Evolutionary conservation across 2,797 vertebrate species (phyloP).

Genomic region (Ibycter americanus): DNA sequence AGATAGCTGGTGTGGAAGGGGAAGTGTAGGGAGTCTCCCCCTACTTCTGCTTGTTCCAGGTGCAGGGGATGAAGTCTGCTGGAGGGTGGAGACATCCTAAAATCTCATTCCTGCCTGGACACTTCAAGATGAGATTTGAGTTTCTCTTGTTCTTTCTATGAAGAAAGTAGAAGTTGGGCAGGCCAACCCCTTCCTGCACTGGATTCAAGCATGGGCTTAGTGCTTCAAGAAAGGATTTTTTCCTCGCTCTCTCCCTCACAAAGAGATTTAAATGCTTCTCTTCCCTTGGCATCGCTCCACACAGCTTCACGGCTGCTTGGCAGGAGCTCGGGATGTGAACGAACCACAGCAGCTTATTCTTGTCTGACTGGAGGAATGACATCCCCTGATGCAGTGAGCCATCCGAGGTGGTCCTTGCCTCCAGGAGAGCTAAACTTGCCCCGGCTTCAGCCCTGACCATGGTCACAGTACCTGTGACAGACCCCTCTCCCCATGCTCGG

Average conservation of each 20-base stretch:
- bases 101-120: not conserved
- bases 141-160: not conserved
- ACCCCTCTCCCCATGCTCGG: not conserved
- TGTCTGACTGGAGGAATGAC: not conserved
- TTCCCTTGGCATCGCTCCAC: not conserved
- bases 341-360: not conserved
- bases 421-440: not conserved
- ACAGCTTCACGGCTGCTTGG: not conserved
- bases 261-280: not conserved
- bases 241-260: not conserved
- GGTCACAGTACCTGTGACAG: not conserved
- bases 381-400: not conserved
- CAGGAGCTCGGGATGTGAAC: not conserved
- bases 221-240: not conserved
- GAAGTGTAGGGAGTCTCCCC: not conserved
- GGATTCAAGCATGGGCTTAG: not conserved
- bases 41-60: not conserved
- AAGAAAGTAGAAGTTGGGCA: not conserved
- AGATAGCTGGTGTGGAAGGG: not conserved
- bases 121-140: not conserved
- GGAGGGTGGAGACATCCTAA: not conserved
- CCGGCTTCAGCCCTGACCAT: accelerated
- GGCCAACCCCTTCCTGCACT: not conserved
- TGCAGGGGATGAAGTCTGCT: not conserved
- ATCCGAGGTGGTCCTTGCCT: not conserved